Conservation (phyloP, 2,888 invertebrate genomes). For the Latrodectus hesperus region DNA sequence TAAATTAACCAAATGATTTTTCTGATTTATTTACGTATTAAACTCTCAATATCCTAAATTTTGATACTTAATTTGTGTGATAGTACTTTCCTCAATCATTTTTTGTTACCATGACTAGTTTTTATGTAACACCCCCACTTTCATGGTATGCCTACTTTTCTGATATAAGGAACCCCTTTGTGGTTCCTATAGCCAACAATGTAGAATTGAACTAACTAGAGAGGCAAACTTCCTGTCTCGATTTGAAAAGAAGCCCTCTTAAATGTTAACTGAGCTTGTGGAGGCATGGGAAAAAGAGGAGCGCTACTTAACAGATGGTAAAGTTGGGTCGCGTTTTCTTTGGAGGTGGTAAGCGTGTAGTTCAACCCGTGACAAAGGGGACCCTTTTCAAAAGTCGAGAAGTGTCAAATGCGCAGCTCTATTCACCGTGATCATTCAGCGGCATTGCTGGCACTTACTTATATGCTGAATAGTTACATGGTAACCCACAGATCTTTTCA, state of each 20-base stretch:
- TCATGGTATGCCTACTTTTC: no score
- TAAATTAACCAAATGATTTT: no score
- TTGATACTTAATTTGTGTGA: no score
- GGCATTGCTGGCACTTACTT: conserved; percentile 18
- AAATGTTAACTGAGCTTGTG: no score
- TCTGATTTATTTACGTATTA: no score
- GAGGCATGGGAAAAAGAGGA: not conserved
- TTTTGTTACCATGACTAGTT: no score
- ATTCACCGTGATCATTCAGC: conserved; percentile 12
- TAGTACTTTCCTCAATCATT: no score
- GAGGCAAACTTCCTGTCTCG: conserved; percentile 30
- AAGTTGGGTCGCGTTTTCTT: conserved; percentile 19
- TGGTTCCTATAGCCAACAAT: not conserved
- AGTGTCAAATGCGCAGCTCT: conserved; percentile 42
- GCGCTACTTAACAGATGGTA: conserved; percentile 39
- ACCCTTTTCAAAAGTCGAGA: conserved; percentile 26
- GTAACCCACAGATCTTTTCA: conserved; percentile 7
- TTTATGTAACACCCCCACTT: no score
- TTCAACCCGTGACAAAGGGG: not conserved
- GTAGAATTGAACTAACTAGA: conserved; percentile 4
- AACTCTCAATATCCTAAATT: no score
- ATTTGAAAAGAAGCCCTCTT: not conserved
- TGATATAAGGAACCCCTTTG: no score
- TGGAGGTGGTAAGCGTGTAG: conserved; percentile 28
- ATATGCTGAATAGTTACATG: conserved; percentile 15